These are phyloP conservation scores for Brachyhypopomus occidentalis DNA, from an alignment of 2,113 vertebrate species.

Conservation along the genomic window DNA sequence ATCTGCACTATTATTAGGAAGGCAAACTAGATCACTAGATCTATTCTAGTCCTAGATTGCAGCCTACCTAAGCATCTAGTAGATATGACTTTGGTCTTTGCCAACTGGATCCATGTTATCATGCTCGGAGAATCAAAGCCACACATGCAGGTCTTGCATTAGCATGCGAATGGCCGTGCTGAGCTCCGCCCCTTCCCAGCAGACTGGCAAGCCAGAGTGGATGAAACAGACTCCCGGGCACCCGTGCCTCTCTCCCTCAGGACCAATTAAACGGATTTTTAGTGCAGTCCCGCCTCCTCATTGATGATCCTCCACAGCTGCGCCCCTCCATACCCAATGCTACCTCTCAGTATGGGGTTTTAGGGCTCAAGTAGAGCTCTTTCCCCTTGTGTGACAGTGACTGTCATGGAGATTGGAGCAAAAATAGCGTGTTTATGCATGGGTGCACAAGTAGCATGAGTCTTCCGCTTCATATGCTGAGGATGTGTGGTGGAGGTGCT, in stretches of 20 bases:
- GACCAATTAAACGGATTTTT: conserved; percentile 43
- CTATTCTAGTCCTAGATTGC: not conserved
- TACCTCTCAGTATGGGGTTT: not conserved
- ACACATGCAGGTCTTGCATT: conserved; percentile 27
- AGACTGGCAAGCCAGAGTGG: conserved; percentile 14
- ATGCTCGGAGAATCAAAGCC: not conserved
- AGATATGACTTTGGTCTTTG: conserved; percentile 1
- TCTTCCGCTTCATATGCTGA: conserved; percentile 17
- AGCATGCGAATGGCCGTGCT: conserved; percentile 42
- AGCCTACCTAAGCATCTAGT: not conserved
- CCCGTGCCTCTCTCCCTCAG: conserved; percentile 16
- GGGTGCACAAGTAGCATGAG: conserved; percentile 12
- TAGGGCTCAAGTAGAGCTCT: not conserved
- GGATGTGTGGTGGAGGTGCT: not conserved
- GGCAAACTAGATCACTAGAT: not conserved
- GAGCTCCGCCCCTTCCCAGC: conserved; percentile 14
- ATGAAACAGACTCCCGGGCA: conserved; percentile 36
- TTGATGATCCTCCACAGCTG: conserved; percentile 17
- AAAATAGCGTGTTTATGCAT: conserved; percentile 3
- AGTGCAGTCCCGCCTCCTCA: conserved; percentile 7
- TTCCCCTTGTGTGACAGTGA: not conserved
- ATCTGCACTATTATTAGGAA: not conserved
- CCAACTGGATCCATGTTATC: conserved; percentile 4
- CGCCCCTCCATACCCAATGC: not conserved
- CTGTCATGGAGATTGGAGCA: not conserved